Base-by-base conservation (phyloP, 92 coral and sea anemone species). In the Zoanthus sansibaricus region DNA sequence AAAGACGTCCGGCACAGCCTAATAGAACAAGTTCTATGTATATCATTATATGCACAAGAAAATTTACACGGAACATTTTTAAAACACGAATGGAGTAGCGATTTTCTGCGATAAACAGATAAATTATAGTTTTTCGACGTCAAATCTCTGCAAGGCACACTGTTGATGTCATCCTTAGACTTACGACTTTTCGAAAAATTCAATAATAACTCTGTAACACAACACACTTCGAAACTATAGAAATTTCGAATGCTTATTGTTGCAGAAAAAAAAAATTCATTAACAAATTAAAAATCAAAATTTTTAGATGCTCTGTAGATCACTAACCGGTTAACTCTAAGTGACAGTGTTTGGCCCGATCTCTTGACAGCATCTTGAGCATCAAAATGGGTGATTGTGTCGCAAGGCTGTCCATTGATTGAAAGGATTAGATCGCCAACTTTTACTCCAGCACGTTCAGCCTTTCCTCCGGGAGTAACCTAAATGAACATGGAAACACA, bases 391-490 rank as follows among this genome's bases (percentile, higher is more conserved):
- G 89, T 87, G 90, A 97, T 89, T 52, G 89, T 89, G 18, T 92
- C 95, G 73, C 94, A 71, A 51, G 94, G 82, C 25, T 82, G 91
- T 5, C 89, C 89, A 83, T 95, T 95, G 83, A 97, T 94, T n/a
- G 88, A 88, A 11, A 91, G 77, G 31, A 97, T 89, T 17, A 79
- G 71, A 71, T 97, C 99, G 20, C 94, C 94, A 71, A 91, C 89
- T 17, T 31, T 17, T 12, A 97, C 74, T 7, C 95, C 97, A 25
- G 90, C 91, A 20, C 83, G 45, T 14, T 87, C 92, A 0, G 98
- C 98, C 77, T 97, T 97, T 52, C 98, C 94, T 14, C 99, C 98
- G 15, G 99, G 99, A 13, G 99, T 97, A 18, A 97, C 90, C 99
- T 97, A 30, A 72, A 83, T 44, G 69, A 66, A 54, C 14, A 76